Percentiles rank a stretch among this genome's conserved stretches.
phyloP scores from a whole-genome alignment of 2,113 vertebrate genomes.

The Myrmophylax atrothorax region DNA sequence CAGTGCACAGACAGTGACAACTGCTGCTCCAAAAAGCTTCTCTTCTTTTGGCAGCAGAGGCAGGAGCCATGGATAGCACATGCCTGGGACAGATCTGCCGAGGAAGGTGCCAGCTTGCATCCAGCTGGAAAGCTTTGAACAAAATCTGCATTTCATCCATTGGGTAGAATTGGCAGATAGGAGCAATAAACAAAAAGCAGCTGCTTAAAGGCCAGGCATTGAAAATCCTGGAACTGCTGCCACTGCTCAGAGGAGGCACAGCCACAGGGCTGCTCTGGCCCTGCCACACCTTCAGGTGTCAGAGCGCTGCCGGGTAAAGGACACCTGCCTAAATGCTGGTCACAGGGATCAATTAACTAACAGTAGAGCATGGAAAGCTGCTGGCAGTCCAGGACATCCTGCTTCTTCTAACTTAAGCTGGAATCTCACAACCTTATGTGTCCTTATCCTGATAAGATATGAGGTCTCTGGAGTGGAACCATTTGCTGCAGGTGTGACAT shows the following conservation, averaged over 20 bases:
- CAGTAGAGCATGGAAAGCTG: not conserved
- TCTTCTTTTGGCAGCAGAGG: not conserved
- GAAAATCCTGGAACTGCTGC: not conserved
- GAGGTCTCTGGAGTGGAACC: fast-evolving
- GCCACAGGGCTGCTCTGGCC: not conserved
- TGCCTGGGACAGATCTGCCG: not conserved
- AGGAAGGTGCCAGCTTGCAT: not conserved
- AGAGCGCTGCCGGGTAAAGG: not conserved
- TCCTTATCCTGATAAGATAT: not conserved
- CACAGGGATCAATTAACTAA: not conserved
- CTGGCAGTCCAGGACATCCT: not conserved
- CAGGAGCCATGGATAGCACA: not conserved
- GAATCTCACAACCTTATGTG: fast-evolving
- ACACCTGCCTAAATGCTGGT: not conserved
- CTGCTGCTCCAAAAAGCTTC: not conserved
- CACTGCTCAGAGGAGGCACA: fast-evolving
- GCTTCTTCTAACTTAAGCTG: not conserved
- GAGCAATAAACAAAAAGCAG: not conserved
- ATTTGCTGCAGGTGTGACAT: not conserved
- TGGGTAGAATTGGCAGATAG: not conserved
- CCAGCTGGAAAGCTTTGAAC: not conserved
- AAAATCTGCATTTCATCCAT: not conserved
- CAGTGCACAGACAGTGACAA: not conserved
- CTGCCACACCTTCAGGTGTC: not conserved
- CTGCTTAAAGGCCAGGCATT: not conserved